Evolutionary conservation across 2,888 invertebrate species (phyloP).

Genomic region (Oscheius sp.): DNA sequence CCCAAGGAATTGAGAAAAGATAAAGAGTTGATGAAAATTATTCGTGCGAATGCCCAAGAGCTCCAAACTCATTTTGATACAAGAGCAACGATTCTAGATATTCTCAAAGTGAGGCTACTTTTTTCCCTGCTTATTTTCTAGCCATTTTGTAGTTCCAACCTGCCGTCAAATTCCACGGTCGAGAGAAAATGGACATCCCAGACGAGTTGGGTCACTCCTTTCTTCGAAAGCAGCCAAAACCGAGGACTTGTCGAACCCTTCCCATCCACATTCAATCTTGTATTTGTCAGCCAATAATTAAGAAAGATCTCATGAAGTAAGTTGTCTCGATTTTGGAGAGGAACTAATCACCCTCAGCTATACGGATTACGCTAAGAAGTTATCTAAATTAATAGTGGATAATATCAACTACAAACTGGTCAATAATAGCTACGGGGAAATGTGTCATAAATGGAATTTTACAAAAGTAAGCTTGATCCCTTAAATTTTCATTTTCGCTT

Average conservation of each 20-base stretch:
- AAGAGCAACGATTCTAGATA: slow-evolving; percentile 8
- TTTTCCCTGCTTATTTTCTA: too few relatives aligned
- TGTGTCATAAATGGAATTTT: not conserved
- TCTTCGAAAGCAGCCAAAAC: slow-evolving; percentile 1
- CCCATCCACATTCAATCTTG: not conserved
- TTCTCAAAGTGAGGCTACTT: not conserved
- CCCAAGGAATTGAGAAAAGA: slow-evolving; percentile 11
- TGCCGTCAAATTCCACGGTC: not conserved
- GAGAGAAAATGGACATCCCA: slow-evolving; percentile 1
- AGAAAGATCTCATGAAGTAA: not conserved
- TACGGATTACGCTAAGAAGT: not conserved
- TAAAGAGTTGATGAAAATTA: not conserved
- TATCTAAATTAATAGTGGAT: not conserved
- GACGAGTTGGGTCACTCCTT: slow-evolving; percentile 9
- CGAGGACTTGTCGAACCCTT: not conserved
- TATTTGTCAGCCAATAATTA: not conserved
- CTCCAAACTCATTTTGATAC: slow-evolving; percentile 21
- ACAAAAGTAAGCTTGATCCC: not conserved
- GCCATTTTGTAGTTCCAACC: not conserved
- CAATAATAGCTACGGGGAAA: not conserved
- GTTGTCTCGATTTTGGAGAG: not conserved
- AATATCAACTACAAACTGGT: not conserved
- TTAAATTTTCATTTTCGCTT: too few relatives aligned
- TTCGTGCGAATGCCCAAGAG: not conserved
- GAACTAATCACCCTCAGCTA: not conserved